Evolutionary conservation across 1,140 invertebrate species (phyloP).

Genomic region (Drosophila ercepeae): DNA sequence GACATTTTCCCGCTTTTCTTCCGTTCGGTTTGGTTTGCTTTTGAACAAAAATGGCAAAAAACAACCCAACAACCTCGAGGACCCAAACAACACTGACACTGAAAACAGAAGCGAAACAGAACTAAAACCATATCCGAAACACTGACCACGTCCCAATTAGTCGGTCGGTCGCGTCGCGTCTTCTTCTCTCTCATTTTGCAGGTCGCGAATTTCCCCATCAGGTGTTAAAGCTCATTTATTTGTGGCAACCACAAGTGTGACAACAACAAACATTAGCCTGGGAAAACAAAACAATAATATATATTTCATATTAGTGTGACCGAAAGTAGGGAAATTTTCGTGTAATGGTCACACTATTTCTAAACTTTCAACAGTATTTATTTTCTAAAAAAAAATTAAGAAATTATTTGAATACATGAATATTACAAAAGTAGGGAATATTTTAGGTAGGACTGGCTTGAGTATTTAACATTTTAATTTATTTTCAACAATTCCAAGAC

Average conservation of each 20-base stretch:
- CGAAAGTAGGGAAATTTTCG: not conserved
- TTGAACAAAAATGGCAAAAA: not conserved
- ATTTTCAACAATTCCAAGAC: too few species aligned
- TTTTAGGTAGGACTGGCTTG: too few species aligned
- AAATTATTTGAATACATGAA: too few species aligned
- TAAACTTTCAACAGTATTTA: too few species aligned
- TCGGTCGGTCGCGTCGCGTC: slow-evolving; percentile 2
- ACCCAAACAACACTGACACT: slow-evolving; percentile 38
- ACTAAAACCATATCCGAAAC: slow-evolving; percentile 23
- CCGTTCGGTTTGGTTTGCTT: not conserved
- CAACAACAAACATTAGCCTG: not conserved
- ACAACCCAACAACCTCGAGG: slow-evolving; percentile 20
- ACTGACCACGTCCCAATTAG: slow-evolving; percentile 37
- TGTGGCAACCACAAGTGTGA: slow-evolving; percentile 6
- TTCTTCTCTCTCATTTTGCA: slow-evolving; percentile 5
- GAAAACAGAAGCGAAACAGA: slow-evolving; percentile 6
- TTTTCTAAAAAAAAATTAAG: too few species aligned
- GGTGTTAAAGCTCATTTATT: slow-evolving; percentile 16
- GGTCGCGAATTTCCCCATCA: slow-evolving; percentile 4
- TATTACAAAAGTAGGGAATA: too few species aligned
- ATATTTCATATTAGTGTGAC: not conserved
- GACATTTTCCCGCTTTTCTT: slow-evolving; percentile 37
- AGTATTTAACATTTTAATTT: too few species aligned
- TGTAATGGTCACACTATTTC: not conserved
- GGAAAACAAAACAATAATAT: not conserved